phyloP scores from a whole-genome alignment of 2,113 vertebrate species.

The Scomber japonicus region DNA sequence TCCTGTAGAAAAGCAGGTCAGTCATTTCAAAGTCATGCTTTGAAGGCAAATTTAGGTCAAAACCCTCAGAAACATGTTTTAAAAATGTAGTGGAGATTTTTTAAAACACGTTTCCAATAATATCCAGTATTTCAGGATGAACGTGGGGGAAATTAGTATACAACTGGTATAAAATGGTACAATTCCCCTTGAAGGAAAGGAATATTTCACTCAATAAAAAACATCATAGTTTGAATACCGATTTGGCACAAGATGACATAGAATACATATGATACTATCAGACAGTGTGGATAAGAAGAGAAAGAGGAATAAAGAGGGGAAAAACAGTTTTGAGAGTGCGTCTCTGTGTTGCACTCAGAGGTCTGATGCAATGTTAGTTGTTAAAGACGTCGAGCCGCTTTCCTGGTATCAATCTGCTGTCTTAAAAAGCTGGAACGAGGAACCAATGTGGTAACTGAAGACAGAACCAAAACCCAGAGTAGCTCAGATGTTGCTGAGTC shows the following conservation, averaged over 20 bases:
- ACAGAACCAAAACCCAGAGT: background rate
- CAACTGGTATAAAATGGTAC: background rate
- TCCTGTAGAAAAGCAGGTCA: background rate
- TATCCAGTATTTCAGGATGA: background rate
- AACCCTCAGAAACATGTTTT: background rate
- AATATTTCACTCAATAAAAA: too few relatives aligned
- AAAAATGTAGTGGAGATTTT: background rate
- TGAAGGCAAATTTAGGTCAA: background rate
- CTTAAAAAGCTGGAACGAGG: background rate
- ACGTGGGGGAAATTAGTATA: background rate
- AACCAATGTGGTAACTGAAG: background rate
- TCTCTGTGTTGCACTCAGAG: background rate
- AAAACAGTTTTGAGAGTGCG: background rate
- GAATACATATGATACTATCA: too few relatives aligned
- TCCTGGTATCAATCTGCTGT: background rate
- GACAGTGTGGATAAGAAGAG: too few relatives aligned
- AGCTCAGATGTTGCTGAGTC: background rate
- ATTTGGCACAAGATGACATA: background rate
- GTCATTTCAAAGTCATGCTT: background rate
- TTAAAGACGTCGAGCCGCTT: slow-evolving; percentile 21
- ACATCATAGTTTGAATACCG: too few relatives aligned
- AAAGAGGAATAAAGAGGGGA: background rate
- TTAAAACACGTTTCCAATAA: background rate
- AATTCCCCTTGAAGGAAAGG: background rate
- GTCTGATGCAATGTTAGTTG: background rate